Conservation (phyloP, 2,797 vertebrate species). For the Lepus townsendii region DNA sequence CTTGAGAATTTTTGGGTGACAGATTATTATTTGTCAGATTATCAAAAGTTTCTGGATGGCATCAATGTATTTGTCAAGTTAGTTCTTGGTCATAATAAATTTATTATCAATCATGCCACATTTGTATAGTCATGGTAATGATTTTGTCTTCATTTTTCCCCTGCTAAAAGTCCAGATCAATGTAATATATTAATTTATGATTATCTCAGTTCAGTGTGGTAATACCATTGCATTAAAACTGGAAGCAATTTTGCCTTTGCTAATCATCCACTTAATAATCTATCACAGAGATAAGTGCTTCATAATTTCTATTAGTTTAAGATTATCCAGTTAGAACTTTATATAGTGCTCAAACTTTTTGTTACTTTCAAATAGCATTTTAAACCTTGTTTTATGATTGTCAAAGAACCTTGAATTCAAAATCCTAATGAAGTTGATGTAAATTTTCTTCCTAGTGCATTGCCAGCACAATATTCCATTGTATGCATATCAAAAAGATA, state of each 20-base stretch:
- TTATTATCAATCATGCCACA: neutral
- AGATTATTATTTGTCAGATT: neutral
- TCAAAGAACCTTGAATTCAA: neutral
- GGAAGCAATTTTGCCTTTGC: slow-evolving; percentile 33
- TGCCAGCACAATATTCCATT: neutral
- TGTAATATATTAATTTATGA: neutral
- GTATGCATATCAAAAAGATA: neutral
- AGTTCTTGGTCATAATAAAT: neutral
- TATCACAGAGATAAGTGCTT: neutral
- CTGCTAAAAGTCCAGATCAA: slow-evolving; percentile 14
- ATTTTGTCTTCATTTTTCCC: neutral
- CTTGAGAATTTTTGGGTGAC: neutral
- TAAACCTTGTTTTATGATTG: slow-evolving; percentile 47
- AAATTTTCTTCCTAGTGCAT: slow-evolving; percentile 20
- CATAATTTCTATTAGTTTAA: slow-evolving; percentile 6
- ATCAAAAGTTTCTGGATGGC: no score
- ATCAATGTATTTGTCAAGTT: neutral
- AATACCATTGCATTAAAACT: slow-evolving; percentile 41
- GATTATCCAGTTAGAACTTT: slow-evolving; percentile 27
- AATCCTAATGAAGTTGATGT: neutral
- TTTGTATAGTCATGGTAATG: neutral
- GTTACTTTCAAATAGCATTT: slow-evolving; percentile 29
- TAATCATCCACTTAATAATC: neutral
- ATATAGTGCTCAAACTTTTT: neutral
- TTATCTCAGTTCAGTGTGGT: slow-evolving; percentile 11